A percentile compares a stretch with the other conserved stretches of the same genome.
Conservation (phyloP, 1,140 invertebrate genomes). For the Riptortus pedestris region DNA sequence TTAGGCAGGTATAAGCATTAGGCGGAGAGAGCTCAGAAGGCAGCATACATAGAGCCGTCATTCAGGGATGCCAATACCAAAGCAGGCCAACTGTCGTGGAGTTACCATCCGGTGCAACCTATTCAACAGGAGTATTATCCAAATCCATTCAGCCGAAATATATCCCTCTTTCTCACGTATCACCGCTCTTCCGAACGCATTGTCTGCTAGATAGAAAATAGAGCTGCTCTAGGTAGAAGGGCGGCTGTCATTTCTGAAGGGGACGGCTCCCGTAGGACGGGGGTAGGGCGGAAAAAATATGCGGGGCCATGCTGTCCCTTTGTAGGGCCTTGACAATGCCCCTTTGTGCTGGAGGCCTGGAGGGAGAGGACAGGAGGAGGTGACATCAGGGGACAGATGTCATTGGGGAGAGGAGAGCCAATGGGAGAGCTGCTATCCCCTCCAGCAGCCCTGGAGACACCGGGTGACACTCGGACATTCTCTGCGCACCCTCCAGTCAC, state of each 20-base stretch:
- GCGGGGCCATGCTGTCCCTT: too few relatives aligned
- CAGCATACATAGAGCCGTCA: too few relatives aligned
- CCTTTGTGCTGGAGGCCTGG: too few relatives aligned
- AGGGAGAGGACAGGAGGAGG: too few relatives aligned
- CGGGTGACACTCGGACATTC: neutral
- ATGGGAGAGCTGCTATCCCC: neutral
- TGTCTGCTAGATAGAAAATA: too few relatives aligned
- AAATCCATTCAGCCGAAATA: neutral
- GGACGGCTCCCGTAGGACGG: too few relatives aligned
- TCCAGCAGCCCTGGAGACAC: neutral
- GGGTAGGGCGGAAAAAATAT: too few relatives aligned
- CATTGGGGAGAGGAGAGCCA: neutral
- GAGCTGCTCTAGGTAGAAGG: too few relatives aligned
- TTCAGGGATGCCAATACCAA: neutral
- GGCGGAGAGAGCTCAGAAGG: too few relatives aligned
- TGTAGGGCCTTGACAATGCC: too few relatives aligned
- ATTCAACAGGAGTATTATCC: too few relatives aligned
- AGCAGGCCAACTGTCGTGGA: neutral
- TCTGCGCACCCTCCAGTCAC: neutral
- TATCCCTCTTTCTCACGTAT: conserved; percentile 8
- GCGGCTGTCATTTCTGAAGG: too few relatives aligned
- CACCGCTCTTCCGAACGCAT: neutral
- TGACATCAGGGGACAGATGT: neutral
- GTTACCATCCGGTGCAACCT: neutral
- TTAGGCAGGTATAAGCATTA: conserved; percentile 2